phyloP scores from a whole-genome alignment of 2,113 vertebrate genomes.

The Axis porcinus region DNA sequence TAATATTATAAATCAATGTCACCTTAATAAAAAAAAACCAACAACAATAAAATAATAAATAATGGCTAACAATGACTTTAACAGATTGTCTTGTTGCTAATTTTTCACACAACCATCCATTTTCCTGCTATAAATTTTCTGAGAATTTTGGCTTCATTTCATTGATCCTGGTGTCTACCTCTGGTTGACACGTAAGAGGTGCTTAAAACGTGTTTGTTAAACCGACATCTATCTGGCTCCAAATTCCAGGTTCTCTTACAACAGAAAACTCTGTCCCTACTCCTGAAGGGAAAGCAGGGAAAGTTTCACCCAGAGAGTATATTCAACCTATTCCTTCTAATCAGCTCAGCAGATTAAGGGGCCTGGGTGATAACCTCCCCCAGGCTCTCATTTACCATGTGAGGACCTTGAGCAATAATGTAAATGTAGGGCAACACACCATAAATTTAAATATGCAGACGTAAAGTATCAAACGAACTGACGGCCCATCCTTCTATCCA shows the following conservation, averaged over 20 bases:
- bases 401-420: background rate
- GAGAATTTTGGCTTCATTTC: background rate
- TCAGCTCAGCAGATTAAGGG: background rate
- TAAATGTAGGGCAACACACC: background rate
- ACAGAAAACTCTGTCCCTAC: background rate
- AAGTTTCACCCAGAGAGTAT: background rate
- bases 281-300: background rate
- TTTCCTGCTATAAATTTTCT: background rate
- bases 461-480: background rate
- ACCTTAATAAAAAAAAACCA: background rate
- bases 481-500: background rate
- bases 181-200: background rate
- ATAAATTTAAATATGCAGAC: background rate
- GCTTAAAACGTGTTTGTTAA: background rate
- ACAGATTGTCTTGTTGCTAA: background rate
- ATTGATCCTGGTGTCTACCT: background rate
- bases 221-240: background rate
- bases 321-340: background rate
- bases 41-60: background rate
- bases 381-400: background rate
- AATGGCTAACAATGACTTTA: background rate
- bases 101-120: background rate
- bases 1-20: background rate
- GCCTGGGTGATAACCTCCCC: background rate
- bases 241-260: slow-evolving; percentile 17